Percentiles rank a stretch among this genome's conserved stretches.
These are phyloP conservation scores for Pterocles gutturalis DNA, from an alignment of 2,113 vertebrate species.

Conservation along the genomic window DNA sequence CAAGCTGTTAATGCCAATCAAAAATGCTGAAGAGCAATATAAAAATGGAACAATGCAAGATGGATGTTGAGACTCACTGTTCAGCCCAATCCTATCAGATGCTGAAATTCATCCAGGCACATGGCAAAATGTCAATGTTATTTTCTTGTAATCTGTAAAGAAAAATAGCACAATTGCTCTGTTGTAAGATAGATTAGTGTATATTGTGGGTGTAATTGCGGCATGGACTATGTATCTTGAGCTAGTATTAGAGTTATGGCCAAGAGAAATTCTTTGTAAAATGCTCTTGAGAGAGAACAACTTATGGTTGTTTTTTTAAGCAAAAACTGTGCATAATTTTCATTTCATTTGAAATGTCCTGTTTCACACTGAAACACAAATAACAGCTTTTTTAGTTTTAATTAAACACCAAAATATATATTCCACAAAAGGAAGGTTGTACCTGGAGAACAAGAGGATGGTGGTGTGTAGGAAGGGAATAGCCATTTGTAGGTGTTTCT, in stretches of 20 bases:
- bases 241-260: not conserved
- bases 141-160: not conserved
- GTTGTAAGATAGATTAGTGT: not conserved
- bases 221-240: not conserved
- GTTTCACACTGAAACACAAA: not conserved
- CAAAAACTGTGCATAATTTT: not conserved
- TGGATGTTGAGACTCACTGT: not conserved
- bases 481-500: not conserved
- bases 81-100: not conserved
- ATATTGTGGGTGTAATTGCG: not conserved
- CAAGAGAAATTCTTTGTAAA: not conserved
- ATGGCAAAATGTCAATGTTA: not conserved
- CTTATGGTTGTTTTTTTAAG: not conserved
- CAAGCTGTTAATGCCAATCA: not conserved
- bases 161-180: not conserved
- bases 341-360: not conserved
- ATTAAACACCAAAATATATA: not conserved
- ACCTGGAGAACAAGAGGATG: not conserved
- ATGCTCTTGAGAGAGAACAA: not conserved
- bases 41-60: not conserved
- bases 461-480: too few relatives aligned
- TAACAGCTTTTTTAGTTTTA: not conserved
- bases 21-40: not conserved
- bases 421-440: not conserved
- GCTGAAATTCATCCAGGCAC: not conserved